Conservation (phyloP, 2,113 vertebrate genomes). For the Crotalus viridis region DNA sequence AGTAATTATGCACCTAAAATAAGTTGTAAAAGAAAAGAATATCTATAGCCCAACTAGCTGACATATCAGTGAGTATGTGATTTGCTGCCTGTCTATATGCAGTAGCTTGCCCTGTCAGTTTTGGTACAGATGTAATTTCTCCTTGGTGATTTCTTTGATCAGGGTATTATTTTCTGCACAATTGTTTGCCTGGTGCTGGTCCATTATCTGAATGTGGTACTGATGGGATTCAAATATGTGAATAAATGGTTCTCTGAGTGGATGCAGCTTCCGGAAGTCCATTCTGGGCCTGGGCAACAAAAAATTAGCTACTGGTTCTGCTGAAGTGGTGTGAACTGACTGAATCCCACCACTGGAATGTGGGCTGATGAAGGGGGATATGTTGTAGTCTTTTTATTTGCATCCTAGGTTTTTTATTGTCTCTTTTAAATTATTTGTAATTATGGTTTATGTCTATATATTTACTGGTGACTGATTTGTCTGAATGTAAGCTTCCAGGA, state of each 20-base stretch:
- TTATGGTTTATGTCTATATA: not conserved
- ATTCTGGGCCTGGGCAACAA: too few relatives aligned
- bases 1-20: not conserved
- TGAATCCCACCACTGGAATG: too few relatives aligned
- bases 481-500: not conserved
- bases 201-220: not conserved
- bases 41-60: not conserved
- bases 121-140: not conserved
- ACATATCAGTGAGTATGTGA: not conserved
- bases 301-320: too few relatives aligned
- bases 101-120: not conserved
- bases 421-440: not conserved
- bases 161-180: not conserved
- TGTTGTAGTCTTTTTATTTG: not conserved
- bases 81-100: not conserved
- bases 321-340: too few relatives aligned
- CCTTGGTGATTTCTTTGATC: not conserved
- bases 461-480: not conserved
- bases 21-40: not conserved
- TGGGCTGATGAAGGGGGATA: not conserved
- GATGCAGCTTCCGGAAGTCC: too few relatives aligned
- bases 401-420: not conserved
- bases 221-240: too few relatives aligned
- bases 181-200: not conserved
- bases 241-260: too few relatives aligned